Percentiles rank a stretch among this genome's conserved stretches.
These are phyloP conservation scores for Nicator chloris DNA, from an alignment of 2,113 vertebrate species.

Conservation along the genomic window DNA sequence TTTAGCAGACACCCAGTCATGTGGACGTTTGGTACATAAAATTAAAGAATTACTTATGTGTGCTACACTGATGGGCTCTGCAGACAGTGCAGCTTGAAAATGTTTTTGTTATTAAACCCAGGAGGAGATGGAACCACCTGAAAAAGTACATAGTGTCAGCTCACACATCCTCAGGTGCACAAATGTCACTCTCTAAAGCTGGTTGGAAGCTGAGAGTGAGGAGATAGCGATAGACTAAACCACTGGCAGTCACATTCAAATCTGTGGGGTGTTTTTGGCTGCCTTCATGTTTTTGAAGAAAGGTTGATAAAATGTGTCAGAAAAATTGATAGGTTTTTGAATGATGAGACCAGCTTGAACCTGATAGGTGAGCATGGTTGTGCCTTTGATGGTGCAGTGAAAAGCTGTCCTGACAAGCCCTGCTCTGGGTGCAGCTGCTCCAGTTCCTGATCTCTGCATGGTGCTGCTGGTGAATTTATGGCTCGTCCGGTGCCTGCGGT, in stretches of 20 bases:
- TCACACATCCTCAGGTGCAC: background rate
- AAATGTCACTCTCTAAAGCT: background rate
- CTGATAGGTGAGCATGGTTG: background rate
- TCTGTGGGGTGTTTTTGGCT: background rate
- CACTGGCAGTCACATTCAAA: background rate
- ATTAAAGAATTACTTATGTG: background rate
- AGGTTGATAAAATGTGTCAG: background rate
- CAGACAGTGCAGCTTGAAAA: background rate
- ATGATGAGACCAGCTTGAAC: background rate
- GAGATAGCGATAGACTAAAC: background rate
- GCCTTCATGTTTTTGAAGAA: background rate
- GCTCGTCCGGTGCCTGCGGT: background rate
- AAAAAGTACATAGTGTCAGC: background rate
- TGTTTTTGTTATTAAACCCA: background rate
- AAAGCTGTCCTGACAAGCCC: background rate
- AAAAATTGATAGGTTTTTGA: background rate
- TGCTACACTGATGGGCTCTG: background rate
- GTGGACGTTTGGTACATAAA: background rate
- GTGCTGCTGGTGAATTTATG: background rate
- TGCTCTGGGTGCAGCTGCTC: accelerated
- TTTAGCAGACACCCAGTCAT: background rate
- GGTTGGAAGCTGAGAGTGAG: background rate
- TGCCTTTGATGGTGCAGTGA: background rate
- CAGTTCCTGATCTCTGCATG: background rate
- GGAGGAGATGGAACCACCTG: background rate